A percentile compares a stretch with the other conserved stretches of the same genome.
Conservation (phyloP, 37 sponge, comb jelly and placozoan genomes). For the Chondrosia reniformis region DNA sequence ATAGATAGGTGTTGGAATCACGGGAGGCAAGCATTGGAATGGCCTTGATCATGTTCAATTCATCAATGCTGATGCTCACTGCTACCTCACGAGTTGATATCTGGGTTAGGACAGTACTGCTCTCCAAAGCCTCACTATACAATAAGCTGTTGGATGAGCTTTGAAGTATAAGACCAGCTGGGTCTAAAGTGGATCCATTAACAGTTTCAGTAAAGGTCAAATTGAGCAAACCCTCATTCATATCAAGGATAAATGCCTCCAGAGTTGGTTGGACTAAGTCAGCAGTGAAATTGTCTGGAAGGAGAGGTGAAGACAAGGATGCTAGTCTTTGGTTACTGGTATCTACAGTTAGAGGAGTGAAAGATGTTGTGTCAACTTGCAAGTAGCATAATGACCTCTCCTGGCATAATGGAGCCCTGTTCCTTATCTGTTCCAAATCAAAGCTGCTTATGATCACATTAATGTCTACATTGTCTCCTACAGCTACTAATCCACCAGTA, state of each 20-base stretch:
- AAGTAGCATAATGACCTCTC: slow-evolving; percentile 45
- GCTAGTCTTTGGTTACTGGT: slow-evolving; percentile 15
- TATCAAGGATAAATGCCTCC: slow-evolving; percentile 50
- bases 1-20: slow-evolving; percentile 52
- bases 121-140: slow-evolving; percentile 8
- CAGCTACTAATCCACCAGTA: slow-evolving; percentile 23
- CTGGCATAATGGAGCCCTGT: slow-evolving; percentile 55
- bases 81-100: slow-evolving; percentile 15
- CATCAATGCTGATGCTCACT: slow-evolving; percentile 45
- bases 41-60: slow-evolving; percentile 64
- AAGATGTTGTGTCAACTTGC: slow-evolving; percentile 19
- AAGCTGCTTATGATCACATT: slow-evolving; percentile 45
- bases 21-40: slow-evolving; percentile 44
- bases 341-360: neutral
- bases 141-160: neutral
- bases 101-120: slow-evolving; percentile 35
- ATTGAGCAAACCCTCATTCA: slow-evolving; percentile 55
- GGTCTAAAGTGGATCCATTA: slow-evolving; percentile 32
- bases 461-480: slow-evolving; percentile 24
- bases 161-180: slow-evolving; percentile 52
- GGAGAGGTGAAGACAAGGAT: slow-evolving; percentile 7
- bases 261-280: slow-evolving; percentile 67
- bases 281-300: slow-evolving; percentile 28
- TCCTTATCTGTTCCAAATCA: slow-evolving; percentile 60
- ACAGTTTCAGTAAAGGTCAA: slow-evolving; percentile 77